Percentiles rank a stretch among this genome's conserved stretches.
Conservation (phyloP, 2,797 vertebrate species). For the Sylvilagus floridanus region DNA sequence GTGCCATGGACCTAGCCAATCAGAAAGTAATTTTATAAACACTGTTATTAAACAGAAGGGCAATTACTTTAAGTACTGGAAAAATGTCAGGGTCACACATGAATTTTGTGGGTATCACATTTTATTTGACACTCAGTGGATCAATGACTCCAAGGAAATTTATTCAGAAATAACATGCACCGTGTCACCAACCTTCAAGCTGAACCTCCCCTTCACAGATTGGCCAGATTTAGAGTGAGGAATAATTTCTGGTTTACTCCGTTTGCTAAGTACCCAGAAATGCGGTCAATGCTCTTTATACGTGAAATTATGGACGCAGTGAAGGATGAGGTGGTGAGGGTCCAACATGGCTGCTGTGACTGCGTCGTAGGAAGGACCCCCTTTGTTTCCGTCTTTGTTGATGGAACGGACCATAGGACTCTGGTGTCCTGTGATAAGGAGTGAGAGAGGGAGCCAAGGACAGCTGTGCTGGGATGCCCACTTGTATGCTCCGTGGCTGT, state of each 20-base stretch:
- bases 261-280: conserved; percentile 85
- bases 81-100: conserved; percentile 88
- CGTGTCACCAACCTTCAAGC: conserved; percentile 81
- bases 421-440: conserved; percentile 85
- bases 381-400: conserved; percentile 86
- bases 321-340: conserved; percentile 86
- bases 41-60: conserved; percentile 91
- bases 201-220: conserved; percentile 73
- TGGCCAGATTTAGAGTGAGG: conserved; percentile 77
- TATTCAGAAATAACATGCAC: conserved; percentile 86
- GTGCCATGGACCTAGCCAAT: conserved; percentile 88
- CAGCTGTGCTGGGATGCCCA: conserved; percentile 76
- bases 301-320: conserved; percentile 86
- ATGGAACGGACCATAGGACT: conserved; percentile 84
- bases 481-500: conserved; percentile 77
- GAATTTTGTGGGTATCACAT: conserved; percentile 88
- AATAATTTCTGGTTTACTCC: conserved; percentile 83
- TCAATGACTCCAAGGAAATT: conserved; percentile 89
- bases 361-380: conserved; percentile 81
- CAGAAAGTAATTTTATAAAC: conserved; percentile 91
- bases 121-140: conserved; percentile 87
- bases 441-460: conserved; percentile 83
- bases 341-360: conserved; percentile 85
- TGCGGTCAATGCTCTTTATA: conserved; percentile 84
- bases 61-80: conserved; percentile 91